Evolutionary conservation across 1,140 invertebrate species (phyloP), one percentile per base, ranked within the genome.

Genomic region (Caerostris extrusa): DNA sequence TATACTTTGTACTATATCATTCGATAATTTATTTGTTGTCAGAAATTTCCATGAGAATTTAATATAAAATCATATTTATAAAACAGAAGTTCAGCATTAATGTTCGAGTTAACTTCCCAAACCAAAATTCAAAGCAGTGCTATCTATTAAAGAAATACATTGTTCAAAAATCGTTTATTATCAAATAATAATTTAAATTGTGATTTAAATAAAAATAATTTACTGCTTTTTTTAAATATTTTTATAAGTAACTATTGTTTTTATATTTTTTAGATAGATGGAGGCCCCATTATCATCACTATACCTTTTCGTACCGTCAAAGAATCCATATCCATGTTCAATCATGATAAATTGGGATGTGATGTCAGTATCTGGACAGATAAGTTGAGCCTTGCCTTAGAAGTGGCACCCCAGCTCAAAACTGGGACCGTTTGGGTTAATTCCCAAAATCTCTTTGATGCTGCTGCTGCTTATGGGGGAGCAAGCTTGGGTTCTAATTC

Each of bases 371-470:
- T 97, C 6, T 97, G 97, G 96, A 96, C 96, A 8, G 97, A 97
- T 95, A 97, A 97, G 95, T 95, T 96, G n/a, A 96, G 96, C 69
- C 94, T 97, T 58, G 96, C 96, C 3, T 95, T 97, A 95, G 97
- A 97, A 95, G 96, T 97, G 8, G 96, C 96, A 19, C 95, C 96
- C 86, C 96, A 96, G 95, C 95, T 97, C 57, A 96, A 96, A 95
- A 96, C 96, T n/a, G 96, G 96, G 10, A 96, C 96, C 90, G 96
- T 97, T 58, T 97, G 97, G 97, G 95, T 97, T 56, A 97, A 97
- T 95, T 95, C 95, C 91, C 96, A 97, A 95, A 97, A 97, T 89
- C 82, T 96, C 81, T 96, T 97, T 95, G 96, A 96, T 95, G 96
- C 96, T 56, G 96, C 96, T 53, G 95, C 96, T 56, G 95, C 96